A percentile compares a stretch with the other conserved stretches of the same genome.
Conservation (phyloP, 2,888 invertebrate genomes). For the Alitta virens region DNA sequence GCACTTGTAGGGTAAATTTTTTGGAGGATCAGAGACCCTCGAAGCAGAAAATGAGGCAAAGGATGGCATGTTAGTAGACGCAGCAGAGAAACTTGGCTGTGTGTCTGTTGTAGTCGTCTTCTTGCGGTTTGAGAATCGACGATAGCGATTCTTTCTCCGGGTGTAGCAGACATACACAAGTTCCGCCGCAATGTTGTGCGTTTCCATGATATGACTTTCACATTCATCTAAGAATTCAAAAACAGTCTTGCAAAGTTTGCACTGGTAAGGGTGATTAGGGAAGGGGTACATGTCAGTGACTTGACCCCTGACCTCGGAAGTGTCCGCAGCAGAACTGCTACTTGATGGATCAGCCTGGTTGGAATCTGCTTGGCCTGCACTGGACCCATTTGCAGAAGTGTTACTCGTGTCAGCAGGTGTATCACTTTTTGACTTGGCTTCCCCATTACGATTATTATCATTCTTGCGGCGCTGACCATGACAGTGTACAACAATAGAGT, state of each 20-base stretch:
- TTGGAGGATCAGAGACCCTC: background rate
- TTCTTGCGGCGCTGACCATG: background rate
- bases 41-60: background rate
- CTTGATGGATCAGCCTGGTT: too few species aligned
- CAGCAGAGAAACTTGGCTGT: background rate
- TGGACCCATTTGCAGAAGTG: too few species aligned
- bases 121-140: background rate
- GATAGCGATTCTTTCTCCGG: background rate
- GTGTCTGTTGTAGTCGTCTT: background rate
- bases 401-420: background rate
- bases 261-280: conserved; percentile 1
- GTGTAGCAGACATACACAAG: background rate
- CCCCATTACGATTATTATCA: too few species aligned
- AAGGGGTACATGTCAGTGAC: background rate
- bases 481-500: background rate
- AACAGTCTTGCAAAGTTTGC: background rate
- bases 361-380: background rate
- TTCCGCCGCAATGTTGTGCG: background rate
- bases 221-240: background rate
- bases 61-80: background rate
- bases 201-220: background rate
- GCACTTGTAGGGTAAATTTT: background rate
- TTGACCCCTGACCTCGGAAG: background rate
- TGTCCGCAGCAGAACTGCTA: background rate
- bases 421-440: background rate